These are phyloP conservation scores for Acanthochromis polyacanthus DNA, from an alignment of 2,113 vertebrate species.

Conservation along the genomic window DNA sequence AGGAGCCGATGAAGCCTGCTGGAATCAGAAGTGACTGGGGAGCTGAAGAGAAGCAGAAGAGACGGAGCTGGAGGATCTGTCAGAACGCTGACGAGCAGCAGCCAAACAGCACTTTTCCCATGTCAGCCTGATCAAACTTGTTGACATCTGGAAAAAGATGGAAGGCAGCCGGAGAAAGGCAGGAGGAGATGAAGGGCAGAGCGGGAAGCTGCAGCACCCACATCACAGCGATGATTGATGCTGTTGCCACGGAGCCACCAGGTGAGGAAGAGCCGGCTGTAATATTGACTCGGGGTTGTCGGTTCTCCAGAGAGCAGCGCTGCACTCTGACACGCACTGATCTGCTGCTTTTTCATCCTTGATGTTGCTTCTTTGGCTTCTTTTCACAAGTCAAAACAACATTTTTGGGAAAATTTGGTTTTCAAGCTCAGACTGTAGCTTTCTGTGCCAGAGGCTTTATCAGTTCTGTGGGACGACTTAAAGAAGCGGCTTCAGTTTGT, in stretches of 20 bases:
- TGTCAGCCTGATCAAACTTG: conserved; percentile 69
- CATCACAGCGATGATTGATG: conserved; percentile 61
- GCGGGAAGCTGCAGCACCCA: conserved; percentile 12
- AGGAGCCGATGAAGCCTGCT: conserved; percentile 24
- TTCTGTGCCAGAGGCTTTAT: conserved; percentile 1
- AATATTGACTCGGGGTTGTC: conserved; percentile 38
- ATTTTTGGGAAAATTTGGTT: conserved; percentile 19
- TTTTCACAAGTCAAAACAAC: conserved; percentile 15
- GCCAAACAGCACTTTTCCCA: conserved; percentile 55
- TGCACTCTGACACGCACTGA: neutral
- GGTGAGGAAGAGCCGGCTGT: conserved; percentile 42
- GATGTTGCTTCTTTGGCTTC: neutral
- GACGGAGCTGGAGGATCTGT: conserved; percentile 37
- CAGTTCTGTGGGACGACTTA: neutral
- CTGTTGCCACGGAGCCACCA: conserved; percentile 42
- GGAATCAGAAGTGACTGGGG: conserved; percentile 49
- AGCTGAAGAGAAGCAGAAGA: conserved; percentile 47
- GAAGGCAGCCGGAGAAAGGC: conserved; percentile 16
- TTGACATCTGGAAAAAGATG: conserved; percentile 57
- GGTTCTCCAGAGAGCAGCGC: conserved; percentile 11
- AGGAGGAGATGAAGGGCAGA: conserved; percentile 45
- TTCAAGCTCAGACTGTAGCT: neutral
- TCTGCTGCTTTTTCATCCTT: neutral
- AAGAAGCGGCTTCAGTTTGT: neutral
- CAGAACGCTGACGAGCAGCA: conserved; percentile 21